Percentiles rank a stretch among this genome's conserved stretches.
phyloP scores from a whole-genome alignment of 23 tunicate genomes.

The Ciona savignyi region DNA sequence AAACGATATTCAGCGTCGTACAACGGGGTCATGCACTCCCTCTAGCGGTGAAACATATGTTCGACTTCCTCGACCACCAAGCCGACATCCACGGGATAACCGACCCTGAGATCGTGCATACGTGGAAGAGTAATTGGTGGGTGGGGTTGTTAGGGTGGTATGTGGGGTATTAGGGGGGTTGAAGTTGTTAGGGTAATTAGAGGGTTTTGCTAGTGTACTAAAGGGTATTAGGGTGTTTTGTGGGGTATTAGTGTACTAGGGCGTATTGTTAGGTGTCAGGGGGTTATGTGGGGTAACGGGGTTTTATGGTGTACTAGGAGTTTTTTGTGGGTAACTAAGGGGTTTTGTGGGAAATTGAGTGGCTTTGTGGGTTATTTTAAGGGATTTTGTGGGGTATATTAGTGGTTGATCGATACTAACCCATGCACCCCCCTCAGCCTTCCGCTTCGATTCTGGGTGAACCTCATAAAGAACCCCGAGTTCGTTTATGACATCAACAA shows the following conservation, averaged over 20 bases:
- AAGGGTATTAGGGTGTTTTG: too few relatives aligned
- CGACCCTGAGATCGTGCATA: conserved; percentile 70
- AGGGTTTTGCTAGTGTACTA: too few relatives aligned
- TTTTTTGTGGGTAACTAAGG: background rate
- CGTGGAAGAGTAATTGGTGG: conserved; percentile 95
- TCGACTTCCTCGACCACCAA: conserved; percentile 87
- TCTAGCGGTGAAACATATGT: conserved; percentile 86
- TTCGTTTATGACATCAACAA: conserved; percentile 77
- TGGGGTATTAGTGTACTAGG: too few relatives aligned
- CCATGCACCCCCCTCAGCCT: conserved; percentile 28
- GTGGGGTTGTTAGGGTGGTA: too few relatives aligned
- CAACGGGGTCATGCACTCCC: conserved; percentile 87
- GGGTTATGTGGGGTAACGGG: background rate
- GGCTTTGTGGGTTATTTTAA: too few relatives aligned
- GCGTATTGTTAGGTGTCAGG: background rate
- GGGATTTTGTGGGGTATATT: background rate
- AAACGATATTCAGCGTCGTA: conserved; percentile 76
- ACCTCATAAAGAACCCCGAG: conserved; percentile 91
- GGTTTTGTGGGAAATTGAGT: background rate
- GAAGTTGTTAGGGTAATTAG: too few relatives aligned
- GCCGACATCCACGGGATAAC: conserved; percentile 64
- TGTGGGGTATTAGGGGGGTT: background rate
- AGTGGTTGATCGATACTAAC: background rate
- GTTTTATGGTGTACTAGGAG: background rate
- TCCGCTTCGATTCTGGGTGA: conserved; percentile 97